Conservation (phyloP, 1,140 invertebrate species). For the Caenorhabditis remanei region DNA sequence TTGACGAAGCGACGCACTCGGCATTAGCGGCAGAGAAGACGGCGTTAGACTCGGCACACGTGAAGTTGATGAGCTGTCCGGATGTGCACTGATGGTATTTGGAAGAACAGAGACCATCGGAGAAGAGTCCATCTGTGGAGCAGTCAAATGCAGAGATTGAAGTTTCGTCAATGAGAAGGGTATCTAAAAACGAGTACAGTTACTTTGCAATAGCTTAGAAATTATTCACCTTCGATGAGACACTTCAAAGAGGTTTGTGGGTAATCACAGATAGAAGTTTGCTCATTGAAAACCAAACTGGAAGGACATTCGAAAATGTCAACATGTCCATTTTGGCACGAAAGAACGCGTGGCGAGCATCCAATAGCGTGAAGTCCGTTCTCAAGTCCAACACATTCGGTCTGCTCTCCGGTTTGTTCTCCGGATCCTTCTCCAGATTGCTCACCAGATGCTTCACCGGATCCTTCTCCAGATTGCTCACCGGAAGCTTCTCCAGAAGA, state of each 20-base stretch:
- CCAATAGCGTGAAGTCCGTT: conserved; percentile 38
- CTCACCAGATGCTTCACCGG: conserved; percentile 21
- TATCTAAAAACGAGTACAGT: not conserved
- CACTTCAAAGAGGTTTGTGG: conserved; percentile 49
- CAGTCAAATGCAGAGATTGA: conserved; percentile 3
- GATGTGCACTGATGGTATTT: conserved; percentile 20
- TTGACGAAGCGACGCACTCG: conserved; percentile 14
- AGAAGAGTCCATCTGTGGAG: conserved; percentile 36
- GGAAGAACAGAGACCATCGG: conserved; percentile 19
- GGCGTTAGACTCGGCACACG: conserved; percentile 6
- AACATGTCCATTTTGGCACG: conserved; percentile 30
- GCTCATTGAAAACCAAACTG: conserved; percentile 46
- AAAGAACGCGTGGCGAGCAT: conserved; percentile 38
- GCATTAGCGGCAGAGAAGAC: conserved; percentile 35
- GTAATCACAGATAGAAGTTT: conserved; percentile 25
- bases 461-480: conserved; percentile 24
- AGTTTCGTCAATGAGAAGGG: conserved; percentile 10
- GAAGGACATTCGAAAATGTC: conserved; percentile 42
- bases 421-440: conserved; percentile 7
- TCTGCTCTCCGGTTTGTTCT: conserved; percentile 7
- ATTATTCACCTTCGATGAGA: conserved; percentile 33
- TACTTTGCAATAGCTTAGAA: not conserved
- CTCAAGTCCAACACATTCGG: not conserved
- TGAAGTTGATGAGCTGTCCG: conserved; percentile 42
- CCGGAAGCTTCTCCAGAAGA: conserved; percentile 23